Conservation (phyloP, 2,113 vertebrate species). For the Oenanthe oenanthe region DNA sequence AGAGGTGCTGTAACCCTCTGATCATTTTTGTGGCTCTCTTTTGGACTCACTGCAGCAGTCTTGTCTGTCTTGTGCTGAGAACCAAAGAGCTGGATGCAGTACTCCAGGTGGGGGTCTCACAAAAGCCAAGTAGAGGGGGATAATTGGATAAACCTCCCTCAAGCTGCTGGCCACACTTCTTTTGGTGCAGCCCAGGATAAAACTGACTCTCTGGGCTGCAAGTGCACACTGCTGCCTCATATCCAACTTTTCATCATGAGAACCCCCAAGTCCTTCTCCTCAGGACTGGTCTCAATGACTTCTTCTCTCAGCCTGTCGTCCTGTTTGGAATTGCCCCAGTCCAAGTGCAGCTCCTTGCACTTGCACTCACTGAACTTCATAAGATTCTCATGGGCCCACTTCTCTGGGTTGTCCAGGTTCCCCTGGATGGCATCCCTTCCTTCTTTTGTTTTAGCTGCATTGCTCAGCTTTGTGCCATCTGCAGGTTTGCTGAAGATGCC, state of each 20-base stretch:
- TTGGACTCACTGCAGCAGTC: not conserved
- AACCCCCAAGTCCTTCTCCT: not conserved
- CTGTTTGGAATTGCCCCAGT: fast-evolving
- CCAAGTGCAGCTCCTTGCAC: not conserved
- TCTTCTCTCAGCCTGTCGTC: not conserved
- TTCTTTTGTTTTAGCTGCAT: not conserved
- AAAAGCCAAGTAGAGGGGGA: not conserved
- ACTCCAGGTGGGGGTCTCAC: not conserved
- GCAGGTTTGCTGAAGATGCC: not conserved
- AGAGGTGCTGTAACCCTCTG: not conserved
- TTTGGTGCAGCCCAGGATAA: not conserved
- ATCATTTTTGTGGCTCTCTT: not conserved
- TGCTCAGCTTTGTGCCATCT: not conserved
- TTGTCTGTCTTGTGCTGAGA: not conserved
- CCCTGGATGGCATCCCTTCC: not conserved
- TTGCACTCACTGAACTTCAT: not conserved
- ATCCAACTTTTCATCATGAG: not conserved
- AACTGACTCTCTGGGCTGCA: not conserved
- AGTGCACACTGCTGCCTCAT: not conserved
- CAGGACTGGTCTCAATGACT: not conserved
- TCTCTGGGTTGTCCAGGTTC: not conserved
- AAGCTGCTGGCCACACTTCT: not conserved
- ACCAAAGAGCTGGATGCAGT: not conserved
- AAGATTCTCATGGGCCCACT: no score
- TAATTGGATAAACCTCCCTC: not conserved